Evolutionary conservation across 2,113 vertebrate species (phyloP).

Genomic region (Austrofundulus limnaeus): DNA sequence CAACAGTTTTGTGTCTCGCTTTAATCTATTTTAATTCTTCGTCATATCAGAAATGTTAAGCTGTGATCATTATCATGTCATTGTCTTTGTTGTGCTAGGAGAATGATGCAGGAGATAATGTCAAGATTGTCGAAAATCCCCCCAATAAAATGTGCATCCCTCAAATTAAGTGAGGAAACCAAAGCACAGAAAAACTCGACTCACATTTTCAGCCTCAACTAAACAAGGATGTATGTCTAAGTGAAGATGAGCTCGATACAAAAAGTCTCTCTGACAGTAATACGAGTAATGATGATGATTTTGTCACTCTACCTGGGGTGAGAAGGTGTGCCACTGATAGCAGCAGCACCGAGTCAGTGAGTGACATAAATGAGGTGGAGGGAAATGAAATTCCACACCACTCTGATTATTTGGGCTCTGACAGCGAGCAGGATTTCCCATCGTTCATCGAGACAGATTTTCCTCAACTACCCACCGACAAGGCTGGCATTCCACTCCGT

Average conservation of each 20-base stretch:
- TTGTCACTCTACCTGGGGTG: conserved; percentile 7
- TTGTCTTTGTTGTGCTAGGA: neutral
- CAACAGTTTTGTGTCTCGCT: neutral
- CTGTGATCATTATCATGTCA: neutral
- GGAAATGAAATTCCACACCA: neutral
- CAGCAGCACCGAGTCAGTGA: neutral
- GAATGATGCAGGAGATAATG: conserved; percentile 9
- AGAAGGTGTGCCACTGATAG: conserved; percentile 8
- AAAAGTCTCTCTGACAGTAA: neutral
- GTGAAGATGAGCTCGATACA: conserved; percentile 19
- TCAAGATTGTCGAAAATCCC: conserved; percentile 11
- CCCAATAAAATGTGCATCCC: conserved; percentile 7
- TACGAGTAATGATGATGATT: conserved; percentile 7
- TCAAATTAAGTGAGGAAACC: conserved; percentile 1
- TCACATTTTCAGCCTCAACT: neutral
- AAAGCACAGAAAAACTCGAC: conserved; percentile 2
- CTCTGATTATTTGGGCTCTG: neutral
- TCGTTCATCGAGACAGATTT: conserved; percentile 19
- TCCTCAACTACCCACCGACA: conserved; percentile 12
- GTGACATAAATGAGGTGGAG: conserved; percentile 10
- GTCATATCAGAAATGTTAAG: neutral
- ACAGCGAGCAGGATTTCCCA: conserved; percentile 24
- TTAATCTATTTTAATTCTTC: conserved; percentile 1
- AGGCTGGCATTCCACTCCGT: conserved; percentile 19
- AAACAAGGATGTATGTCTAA: conserved; percentile 9